phyloP scores from a whole-genome alignment of 2,113 vertebrate species.

The Chelonoidis abingdonii region DNA sequence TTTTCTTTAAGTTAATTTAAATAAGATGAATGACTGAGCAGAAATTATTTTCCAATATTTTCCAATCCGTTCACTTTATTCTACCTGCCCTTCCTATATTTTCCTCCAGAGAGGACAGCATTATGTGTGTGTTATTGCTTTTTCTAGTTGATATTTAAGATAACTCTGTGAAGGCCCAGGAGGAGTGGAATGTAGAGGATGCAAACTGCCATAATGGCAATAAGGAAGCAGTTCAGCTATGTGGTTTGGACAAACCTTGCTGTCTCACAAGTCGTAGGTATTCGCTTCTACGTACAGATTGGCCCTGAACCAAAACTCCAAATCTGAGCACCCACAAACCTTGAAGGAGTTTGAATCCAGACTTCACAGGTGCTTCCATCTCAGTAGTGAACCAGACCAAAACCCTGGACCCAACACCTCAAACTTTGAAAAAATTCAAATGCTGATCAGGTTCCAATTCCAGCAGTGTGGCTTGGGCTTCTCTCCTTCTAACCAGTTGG shows the following conservation, averaged over 20 bases:
- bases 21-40: no score
- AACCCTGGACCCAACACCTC: neutral
- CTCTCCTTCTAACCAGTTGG: no score
- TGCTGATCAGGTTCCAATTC: neutral
- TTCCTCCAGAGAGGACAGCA: neutral
- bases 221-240: neutral
- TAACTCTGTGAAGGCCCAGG: neutral
- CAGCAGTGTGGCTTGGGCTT: neutral
- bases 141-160: neutral
- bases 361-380: neutral
- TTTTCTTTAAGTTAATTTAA: neutral
- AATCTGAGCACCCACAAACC: neutral
- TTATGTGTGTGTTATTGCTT: neutral
- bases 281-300: neutral
- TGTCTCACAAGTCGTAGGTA: neutral
- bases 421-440: neutral
- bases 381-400: neutral
- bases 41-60: neutral
- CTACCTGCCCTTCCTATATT: rapidly evolving
- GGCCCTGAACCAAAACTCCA: neutral
- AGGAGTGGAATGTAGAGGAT: neutral
- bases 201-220: neutral
- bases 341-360: neutral
- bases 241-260: neutral
- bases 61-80: neutral